phyloP scores from a whole-genome alignment of 1,140 invertebrate genomes.

The Trachymyrmex cornetzi region DNA sequence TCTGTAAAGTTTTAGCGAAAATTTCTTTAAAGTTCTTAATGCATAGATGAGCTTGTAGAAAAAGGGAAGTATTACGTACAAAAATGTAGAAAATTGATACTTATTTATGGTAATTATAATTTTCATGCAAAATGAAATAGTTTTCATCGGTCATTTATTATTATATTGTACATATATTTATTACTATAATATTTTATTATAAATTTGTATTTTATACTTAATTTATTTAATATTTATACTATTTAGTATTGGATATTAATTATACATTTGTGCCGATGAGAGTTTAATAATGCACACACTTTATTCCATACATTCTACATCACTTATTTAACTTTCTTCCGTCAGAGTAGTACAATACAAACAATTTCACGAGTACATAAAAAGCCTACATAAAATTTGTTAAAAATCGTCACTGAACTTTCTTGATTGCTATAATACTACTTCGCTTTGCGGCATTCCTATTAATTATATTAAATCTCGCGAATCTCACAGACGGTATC shows the following conservation, averaged over 20 bases:
- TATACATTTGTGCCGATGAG: not conserved
- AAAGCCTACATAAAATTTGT: not conserved
- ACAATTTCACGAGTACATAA: not conserved
- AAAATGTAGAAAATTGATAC: not conserved
- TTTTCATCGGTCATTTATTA: too few species aligned
- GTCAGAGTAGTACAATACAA: not conserved
- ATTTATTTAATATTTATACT: not conserved
- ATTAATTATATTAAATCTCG: constrained; percentile 75
- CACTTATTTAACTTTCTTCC: not conserved
- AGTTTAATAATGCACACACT: not conserved
- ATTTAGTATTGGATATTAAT: not conserved
- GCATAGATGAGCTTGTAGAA: not conserved
- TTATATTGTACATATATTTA: too few species aligned
- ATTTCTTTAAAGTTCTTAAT: not conserved
- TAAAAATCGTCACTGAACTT: not conserved
- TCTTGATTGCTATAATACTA: not conserved
- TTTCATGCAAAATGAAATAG: not conserved
- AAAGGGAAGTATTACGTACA: not conserved
- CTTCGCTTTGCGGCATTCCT: constrained; percentile 1
- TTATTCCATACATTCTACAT: not conserved
- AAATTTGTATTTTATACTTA: constrained; percentile 3
- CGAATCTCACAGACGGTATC: constrained; percentile 47
- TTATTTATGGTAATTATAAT: constrained; percentile 17
- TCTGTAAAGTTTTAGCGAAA: too few species aligned
- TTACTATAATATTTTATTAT: too few species aligned